These are phyloP conservation scores for Boloria selene DNA, from an alignment of 2,888 invertebrate species.

Conservation along the genomic window DNA sequence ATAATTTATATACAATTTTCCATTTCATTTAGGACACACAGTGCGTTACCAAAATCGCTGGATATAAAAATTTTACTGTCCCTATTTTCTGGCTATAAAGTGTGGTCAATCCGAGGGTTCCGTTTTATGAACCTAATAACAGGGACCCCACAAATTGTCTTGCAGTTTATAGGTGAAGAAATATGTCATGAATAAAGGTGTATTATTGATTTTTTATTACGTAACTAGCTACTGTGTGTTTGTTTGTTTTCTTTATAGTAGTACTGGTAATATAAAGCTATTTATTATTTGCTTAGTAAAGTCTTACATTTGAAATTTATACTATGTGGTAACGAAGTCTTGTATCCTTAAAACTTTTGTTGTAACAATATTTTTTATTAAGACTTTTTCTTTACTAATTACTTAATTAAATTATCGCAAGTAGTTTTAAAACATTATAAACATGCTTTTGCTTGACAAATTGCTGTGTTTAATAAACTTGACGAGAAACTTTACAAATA, in stretches of 20 bases:
- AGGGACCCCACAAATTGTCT: slow-evolving; percentile 38
- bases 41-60: slow-evolving; percentile 46
- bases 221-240: neutral
- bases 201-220: slow-evolving; percentile 15
- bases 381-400: no score
- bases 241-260: neutral
- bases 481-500: no score
- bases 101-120: slow-evolving; percentile 53
- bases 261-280: neutral
- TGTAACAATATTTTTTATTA: no score
- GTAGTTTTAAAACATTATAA: no score
- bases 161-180: slow-evolving; percentile 23
- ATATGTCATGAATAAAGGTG: slow-evolving; percentile 17
- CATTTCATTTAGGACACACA: slow-evolving; percentile 43
- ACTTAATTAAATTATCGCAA: no score
- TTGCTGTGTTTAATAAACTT: no score
- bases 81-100: slow-evolving; percentile 54
- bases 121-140: slow-evolving; percentile 55
- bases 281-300: no score
- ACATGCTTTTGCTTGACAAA: no score
- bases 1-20: slow-evolving; percentile 53
- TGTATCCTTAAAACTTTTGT: no score
- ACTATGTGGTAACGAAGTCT: no score
- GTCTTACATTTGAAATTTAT: no score
- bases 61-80: slow-evolving; percentile 53